phyloP scores from a whole-genome alignment of 2,113 vertebrate species.

The Gopherus evgoodei region DNA sequence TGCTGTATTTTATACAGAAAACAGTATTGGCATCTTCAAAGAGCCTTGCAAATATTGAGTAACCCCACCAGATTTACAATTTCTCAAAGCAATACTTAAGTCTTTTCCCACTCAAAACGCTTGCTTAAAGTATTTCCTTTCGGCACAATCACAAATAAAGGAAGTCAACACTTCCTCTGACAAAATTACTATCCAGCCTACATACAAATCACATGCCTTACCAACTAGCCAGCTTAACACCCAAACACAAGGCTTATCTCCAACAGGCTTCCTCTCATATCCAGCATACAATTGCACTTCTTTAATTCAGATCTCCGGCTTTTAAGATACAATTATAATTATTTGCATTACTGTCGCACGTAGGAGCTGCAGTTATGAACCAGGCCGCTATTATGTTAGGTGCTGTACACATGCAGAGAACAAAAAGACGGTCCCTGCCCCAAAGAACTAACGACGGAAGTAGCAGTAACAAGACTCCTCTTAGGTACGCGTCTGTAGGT shows the following conservation, averaged over 20 bases:
- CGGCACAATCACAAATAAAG: background rate
- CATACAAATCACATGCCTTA: fast-evolving
- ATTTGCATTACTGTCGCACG: fast-evolving
- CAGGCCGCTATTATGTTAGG: background rate
- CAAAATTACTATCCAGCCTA: fast-evolving
- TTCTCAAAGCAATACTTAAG: background rate
- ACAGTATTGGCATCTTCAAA: background rate
- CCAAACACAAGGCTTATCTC: background rate
- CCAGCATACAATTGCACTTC: background rate
- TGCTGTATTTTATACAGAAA: no score
- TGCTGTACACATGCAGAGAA: background rate
- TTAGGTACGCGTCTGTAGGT: background rate
- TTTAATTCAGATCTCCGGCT: background rate
- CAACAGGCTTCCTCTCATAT: background rate
- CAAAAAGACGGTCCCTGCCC: background rate
- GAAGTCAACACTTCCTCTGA: background rate
- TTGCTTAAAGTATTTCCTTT: background rate
- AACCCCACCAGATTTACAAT: background rate
- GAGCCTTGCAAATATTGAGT: background rate
- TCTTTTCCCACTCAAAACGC: background rate
- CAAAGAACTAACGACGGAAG: background rate
- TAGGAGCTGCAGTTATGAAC: background rate
- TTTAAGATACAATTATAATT: background rate
- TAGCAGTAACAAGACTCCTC: background rate
- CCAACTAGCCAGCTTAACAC: background rate